A percentile compares a stretch with the other conserved stretches of the same genome.
These are phyloP conservation scores for Halesus radiatus DNA, from an alignment of 1,140 invertebrate species.

Conservation along the genomic window DNA sequence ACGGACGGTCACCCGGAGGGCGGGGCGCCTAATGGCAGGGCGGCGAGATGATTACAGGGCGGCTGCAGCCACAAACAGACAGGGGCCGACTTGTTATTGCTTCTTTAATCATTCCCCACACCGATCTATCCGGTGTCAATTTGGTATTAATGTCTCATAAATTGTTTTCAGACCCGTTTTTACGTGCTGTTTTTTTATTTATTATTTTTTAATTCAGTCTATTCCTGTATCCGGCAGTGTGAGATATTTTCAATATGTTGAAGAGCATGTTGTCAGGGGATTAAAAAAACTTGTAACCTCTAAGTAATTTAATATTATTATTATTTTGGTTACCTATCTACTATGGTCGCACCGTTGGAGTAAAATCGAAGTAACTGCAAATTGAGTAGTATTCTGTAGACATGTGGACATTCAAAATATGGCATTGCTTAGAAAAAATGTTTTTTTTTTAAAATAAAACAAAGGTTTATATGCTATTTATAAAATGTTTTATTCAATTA, in stretches of 20 bases:
- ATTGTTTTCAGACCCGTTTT: slow-evolving; percentile 42
- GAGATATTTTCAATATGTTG: slow-evolving; percentile 4
- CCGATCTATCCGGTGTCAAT: slow-evolving; percentile 44
- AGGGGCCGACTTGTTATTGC: slow-evolving; percentile 37
- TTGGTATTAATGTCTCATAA: slow-evolving; percentile 45
- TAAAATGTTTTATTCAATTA: no score
- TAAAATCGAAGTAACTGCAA: no score
- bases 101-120: slow-evolving; percentile 40
- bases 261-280: no score
- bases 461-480: no score
- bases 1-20: background rate
- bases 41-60: slow-evolving; percentile 43
- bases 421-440: no score
- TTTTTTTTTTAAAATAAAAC: no score
- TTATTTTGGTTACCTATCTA: no score
- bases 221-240: slow-evolving; percentile 34
- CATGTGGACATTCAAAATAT: no score
- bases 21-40: slow-evolving; percentile 17
- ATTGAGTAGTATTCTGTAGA: no score
- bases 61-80: slow-evolving; percentile 16
- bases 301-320: no score
- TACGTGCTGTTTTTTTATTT: background rate
- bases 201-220: slow-evolving; percentile 22
- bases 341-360: no score
- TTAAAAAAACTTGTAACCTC: no score